Percentiles rank a stretch among this genome's conserved stretches.
These are phyloP conservation scores for Tethya wilhelma DNA, from an alignment of 37 sponge, comb jelly and placozoan species.

Conservation along the genomic window DNA sequence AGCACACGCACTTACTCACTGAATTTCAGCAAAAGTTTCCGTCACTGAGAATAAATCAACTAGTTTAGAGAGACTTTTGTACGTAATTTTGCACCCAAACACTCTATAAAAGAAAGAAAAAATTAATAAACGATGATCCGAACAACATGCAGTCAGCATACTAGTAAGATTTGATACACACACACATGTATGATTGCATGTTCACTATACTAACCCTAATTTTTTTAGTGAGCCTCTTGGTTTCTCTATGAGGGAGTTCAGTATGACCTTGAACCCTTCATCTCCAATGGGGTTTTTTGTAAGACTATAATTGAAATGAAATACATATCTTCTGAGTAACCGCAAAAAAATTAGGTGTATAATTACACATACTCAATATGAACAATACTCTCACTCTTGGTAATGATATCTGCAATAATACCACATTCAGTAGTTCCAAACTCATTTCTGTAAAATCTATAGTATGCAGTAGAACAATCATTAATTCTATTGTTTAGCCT, in stretches of 20 bases:
- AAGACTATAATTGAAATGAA: not conserved
- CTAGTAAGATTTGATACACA: not conserved
- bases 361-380: slow-evolving; percentile 21
- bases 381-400: not conserved
- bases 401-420: slow-evolving; percentile 10
- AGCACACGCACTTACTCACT: slow-evolving; percentile 9
- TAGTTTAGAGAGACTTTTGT: slow-evolving; percentile 1
- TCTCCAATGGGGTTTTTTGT: slow-evolving; percentile 48
- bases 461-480: no score
- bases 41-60: slow-evolving; percentile 10
- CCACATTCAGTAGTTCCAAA: slow-evolving; percentile 4
- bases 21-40: slow-evolving; percentile 3
- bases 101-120: slow-evolving; percentile 8
- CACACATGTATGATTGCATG: not conserved
- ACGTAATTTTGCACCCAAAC: slow-evolving; percentile 27
- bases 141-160: not conserved
- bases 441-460: slow-evolving; percentile 25
- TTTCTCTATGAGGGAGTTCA: slow-evolving; percentile 37
- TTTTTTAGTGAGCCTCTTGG: slow-evolving; percentile 17
- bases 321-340: not conserved
- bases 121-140: not conserved
- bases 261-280: slow-evolving; percentile 11
- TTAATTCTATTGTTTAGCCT: no score
- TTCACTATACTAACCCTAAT: slow-evolving; percentile 14
- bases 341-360: not conserved